A percentile compares a stretch with the other conserved stretches of the same genome.
These are phyloP conservation scores for Thera obeliscata DNA, from an alignment of 2,888 invertebrate genomes.

Conservation along the genomic window DNA sequence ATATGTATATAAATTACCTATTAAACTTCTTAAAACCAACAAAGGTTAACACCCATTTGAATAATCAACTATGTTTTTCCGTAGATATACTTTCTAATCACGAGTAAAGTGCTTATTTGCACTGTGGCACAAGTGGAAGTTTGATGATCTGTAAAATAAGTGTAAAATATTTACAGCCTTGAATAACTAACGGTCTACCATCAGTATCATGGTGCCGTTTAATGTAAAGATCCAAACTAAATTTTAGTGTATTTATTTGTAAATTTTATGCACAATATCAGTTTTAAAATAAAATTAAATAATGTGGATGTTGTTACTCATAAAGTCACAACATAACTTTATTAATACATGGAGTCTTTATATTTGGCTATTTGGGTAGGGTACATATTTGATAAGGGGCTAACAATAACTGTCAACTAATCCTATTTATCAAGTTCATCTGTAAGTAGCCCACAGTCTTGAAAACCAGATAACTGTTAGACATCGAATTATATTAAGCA, in stretches of 20 bases:
- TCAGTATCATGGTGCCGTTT: neutral
- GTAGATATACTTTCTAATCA: constrained; percentile 33
- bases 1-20: constrained; percentile 23
- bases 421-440: constrained; percentile 1
- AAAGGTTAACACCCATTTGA: constrained; percentile 30
- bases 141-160: constrained; percentile 29
- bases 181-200: constrained; percentile 3
- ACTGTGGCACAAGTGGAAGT: constrained; percentile 43
- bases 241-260: neutral
- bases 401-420: constrained; percentile 2
- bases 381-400: constrained; percentile 2
- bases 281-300: neutral
- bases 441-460: constrained; percentile 22
- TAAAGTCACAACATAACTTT: neutral
- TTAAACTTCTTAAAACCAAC: constrained; percentile 30
- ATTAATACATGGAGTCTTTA: constrained; percentile 4
- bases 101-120: constrained; percentile 38
- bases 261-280: neutral
- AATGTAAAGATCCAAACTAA: constrained; percentile 8
- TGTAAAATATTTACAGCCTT: constrained; percentile 31
- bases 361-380: neutral
- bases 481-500: neutral
- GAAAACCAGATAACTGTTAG: neutral
- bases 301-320: constrained; percentile 1
- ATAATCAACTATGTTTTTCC: constrained; percentile 29